Conservation (phyloP, 2,113 vertebrate species). For the Cettia cetti region DNA sequence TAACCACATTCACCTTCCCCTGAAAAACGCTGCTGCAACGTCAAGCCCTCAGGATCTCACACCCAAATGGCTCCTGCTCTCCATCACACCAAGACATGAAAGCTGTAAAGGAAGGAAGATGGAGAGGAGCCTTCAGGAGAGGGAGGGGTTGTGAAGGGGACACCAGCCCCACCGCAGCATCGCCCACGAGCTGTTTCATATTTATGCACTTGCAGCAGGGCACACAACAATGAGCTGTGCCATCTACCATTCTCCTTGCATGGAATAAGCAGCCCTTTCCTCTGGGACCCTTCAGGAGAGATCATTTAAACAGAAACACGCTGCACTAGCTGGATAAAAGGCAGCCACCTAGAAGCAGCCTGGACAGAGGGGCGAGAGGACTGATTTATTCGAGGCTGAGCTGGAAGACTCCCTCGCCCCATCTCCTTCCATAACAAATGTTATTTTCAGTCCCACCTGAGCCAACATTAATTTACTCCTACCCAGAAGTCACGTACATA, state of each 20-base stretch:
- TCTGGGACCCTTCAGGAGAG: constrained; percentile 59
- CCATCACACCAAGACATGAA: constrained; percentile 33
- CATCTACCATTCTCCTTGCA: constrained; percentile 15
- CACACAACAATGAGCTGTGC: constrained; percentile 55
- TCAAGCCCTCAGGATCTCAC: constrained; percentile 23
- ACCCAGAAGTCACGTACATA: background rate
- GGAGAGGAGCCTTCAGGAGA: constrained; percentile 15
- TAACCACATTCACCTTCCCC: background rate
- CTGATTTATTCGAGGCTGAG: constrained; percentile 44
- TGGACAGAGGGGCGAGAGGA: background rate
- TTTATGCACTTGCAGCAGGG: constrained; percentile 42
- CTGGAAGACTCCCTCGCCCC: background rate
- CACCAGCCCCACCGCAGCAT: background rate
- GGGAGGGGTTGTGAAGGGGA: background rate
- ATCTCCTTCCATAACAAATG: constrained; percentile 32
- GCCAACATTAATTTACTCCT: constrained; percentile 6
- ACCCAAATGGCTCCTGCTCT: constrained; percentile 7
- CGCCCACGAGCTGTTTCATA: constrained; percentile 41
- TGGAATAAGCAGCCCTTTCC: constrained; percentile 51
- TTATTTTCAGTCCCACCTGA: constrained; percentile 55
- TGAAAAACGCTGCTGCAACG: background rate
- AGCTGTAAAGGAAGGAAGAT: background rate
- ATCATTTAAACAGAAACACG: constrained; percentile 52
- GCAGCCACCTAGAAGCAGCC: constrained; percentile 40
- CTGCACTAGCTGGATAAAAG: constrained; percentile 49